Evolutionary conservation across 1,140 invertebrate species (phyloP), one percentile per base, ranked within the genome.

Genomic region (Colletes gigas): DNA sequence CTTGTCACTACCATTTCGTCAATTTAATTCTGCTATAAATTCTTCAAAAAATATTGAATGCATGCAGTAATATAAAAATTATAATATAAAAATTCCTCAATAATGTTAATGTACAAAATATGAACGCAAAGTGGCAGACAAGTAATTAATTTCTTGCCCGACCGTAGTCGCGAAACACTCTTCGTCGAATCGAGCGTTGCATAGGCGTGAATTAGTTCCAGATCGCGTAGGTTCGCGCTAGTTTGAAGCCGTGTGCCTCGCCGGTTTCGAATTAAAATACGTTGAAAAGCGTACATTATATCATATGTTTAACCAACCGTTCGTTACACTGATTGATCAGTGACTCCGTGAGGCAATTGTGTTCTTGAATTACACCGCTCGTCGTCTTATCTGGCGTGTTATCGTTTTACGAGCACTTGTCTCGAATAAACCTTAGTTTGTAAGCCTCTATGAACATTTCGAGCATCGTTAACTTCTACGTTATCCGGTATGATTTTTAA

Each of bases 161-260:
- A 30, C 30, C 1, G 2, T 0, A 30, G 30, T 30, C 30, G 30
- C 30, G 30, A 2, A 30, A 30, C 30, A 30, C 30, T 30, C 30
- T 47, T 30, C 47, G 17, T 14, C 3, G 12, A 30, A 17, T 7
- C 17, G n/a, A 12, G 17, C 21, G 4, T 44, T 57, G 7, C 15
- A 3, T 6, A 62, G 19, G n/a, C 55, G 55, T n/a, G n/a, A 71
- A 71, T 78, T 19, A 47, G 5, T 78, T 70, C 67, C 70, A 71
- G 67, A 78, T 78, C 17, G 67, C 62, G 47, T 78, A 71, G 67
- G 75, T 78, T 78, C 69, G 21, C 15, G 44, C 67, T 59, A 52
- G 67, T 39, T 70, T 8, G 39, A 14, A 62, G 17, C 39, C 52
- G 14, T 0, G 55, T 70, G 60, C 52, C 52, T n/a, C 44, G 41